Base-by-base conservation (phyloP, 2,113 vertebrate species). In the Shinisaurus crocodilurus region DNA sequence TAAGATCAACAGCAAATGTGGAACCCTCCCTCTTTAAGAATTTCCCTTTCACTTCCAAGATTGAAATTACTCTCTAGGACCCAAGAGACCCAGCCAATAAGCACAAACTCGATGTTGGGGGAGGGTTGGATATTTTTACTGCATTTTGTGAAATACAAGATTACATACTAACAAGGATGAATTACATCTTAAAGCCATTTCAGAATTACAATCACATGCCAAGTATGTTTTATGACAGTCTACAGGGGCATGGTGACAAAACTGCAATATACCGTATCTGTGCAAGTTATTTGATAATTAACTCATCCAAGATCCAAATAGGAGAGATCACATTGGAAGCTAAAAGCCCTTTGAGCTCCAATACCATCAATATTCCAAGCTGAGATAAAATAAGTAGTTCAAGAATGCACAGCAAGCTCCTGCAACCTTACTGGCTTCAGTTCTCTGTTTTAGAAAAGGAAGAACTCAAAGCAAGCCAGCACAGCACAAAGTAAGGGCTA, bases 181-280 rank as follows among this genome's bases (percentile, higher is more conserved):
- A 85, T 82, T 85, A 91, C 70, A 91, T 29, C 82, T 89, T 83
- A 76, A 87, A 89, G 91, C 89, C 74, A n/a, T 79, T 67, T 92
- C 88, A 89, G 87, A 93, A 91, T 76, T 83, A 48, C n/a, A 85
- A 80, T 75, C 57, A 87, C 85, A 88, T 94, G 89, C 91, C 90
- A 90, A 92, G 80, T 80, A 89, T 92, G 80, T 9, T 45, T 87
- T 77, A 86, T 63, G 76, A 92, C 86, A 91, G 40, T 85, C 86
- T 88, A 20, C 1, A 37, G 91, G 90, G 91, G 88, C 91, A 90
- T 83, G 16, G 45, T 20, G 48, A 86, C 40, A 34, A 43, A 91
- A 88, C 91, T 32, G 1, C 84, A 92, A 91, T 1, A 0, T 83
- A 91, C 92, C 92, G 72, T 76, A 87, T 90, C 90, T 81, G 89